Evolutionary conservation across 30 jellyfish, hydroid and myxozoan species (phyloP), one percentile per base, ranked within the genome.

Genomic region (Hydractinia echinata): DNA sequence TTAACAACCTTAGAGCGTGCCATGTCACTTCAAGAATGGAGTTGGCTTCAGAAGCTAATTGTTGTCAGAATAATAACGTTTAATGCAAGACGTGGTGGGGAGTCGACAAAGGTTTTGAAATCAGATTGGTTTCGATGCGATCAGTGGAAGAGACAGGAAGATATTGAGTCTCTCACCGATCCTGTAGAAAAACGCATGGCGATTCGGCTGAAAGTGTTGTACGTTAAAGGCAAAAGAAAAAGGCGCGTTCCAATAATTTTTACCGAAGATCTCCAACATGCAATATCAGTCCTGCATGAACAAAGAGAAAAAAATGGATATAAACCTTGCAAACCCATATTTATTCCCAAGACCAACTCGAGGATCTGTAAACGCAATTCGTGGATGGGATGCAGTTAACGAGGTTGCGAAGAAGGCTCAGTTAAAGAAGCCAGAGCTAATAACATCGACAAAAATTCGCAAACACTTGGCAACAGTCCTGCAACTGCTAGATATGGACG

Each of bases 381-480:
- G 19, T 49, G 83, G 82, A 16, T 79, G 86, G 67, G 66, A 55
- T n/a, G 67, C 86, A 2, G 86, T 79, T 4, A 48, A 54, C 6
- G 48, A 69, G 62, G 86, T 79, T n/a, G 86, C 86, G 20, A 18
- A 39, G 8, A n/a, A 56, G 67, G 86, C 86, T 7, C 48, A 69
- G 14, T 54, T 79, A 5, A 60, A 39, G 8, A 79, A 61, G 20
- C 81, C 86, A 5, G 86, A 79, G 81, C 55, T 79, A 64, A 79
- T 79, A 44, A 53, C 86, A 69, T 79, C 81, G 49, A 79, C 86
- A 39, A 79, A 71, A 20, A 79, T 79, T 16, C 81, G 86, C 7
- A 79, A 79, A 44, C 77, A 79, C 77, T 30, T 79, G 20, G 86
- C 86, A 7, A 79, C 86, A 13, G 67, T 71, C 15, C 55, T 79